Conservation (phyloP, 37 sponge, comb jelly and placozoan species). For the Crambe crambe region DNA sequence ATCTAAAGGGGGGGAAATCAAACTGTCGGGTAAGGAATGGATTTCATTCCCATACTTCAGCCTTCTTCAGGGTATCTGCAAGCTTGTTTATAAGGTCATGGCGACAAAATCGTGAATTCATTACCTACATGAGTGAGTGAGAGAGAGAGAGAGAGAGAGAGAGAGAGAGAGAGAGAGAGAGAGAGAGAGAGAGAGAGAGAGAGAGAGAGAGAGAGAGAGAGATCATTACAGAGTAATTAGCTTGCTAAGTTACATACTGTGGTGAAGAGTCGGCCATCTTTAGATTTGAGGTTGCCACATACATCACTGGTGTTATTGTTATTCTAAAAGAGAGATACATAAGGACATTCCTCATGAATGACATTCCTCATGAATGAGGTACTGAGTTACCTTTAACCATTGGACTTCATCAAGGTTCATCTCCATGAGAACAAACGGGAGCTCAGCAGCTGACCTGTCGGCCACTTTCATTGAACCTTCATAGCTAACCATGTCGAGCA, state of each 20-base stretch:
- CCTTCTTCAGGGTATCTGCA: conserved; percentile 26
- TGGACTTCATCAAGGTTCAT: conserved; percentile 56
- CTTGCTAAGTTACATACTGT: background rate
- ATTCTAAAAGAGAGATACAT: background rate
- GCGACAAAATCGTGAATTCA: conserved; percentile 62
- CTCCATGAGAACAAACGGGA: conserved; percentile 20
- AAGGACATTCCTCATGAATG: no score
- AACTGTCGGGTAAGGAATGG: background rate
- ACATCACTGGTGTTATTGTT: background rate
- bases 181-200: background rate
- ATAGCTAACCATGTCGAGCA: conserved; percentile 23
- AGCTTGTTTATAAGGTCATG: conserved; percentile 42
- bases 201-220: no score
- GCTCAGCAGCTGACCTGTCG: conserved; percentile 1
- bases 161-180: background rate
- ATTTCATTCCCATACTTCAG: conserved; percentile 35
- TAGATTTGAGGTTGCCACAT: background rate
- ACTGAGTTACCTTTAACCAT: conserved; percentile 52
- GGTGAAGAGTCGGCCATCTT: background rate
- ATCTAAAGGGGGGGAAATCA: conserved; percentile 16
- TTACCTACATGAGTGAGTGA: conserved; percentile 18
- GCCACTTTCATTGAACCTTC: background rate
- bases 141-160: no score
- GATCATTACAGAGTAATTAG: no score
- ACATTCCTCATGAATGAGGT: conserved; percentile 6